Conservation (phyloP, 2,113 vertebrate genomes). For the Cacatua alba region DNA sequence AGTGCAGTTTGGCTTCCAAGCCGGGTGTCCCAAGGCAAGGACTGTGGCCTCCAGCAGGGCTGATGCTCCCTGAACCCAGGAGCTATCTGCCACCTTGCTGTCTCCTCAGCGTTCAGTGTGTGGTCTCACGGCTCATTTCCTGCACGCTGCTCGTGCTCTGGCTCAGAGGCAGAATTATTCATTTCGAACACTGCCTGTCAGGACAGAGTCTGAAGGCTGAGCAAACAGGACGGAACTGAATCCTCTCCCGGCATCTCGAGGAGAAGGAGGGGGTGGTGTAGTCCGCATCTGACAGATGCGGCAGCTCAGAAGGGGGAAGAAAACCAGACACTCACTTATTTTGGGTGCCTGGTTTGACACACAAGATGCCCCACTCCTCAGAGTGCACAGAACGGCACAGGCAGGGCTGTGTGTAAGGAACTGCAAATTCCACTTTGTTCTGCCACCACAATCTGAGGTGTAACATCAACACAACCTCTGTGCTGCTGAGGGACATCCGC, state of each 20-base stretch:
- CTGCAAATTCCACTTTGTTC: neutral
- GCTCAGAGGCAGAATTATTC: slow-evolving; percentile 41
- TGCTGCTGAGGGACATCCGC: neutral
- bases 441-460: neutral
- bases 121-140: slow-evolving; percentile 39
- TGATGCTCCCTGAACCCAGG: neutral
- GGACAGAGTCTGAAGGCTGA: slow-evolving; percentile 16
- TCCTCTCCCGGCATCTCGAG: neutral
- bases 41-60: neutral
- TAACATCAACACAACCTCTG: neutral
- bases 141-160: neutral
- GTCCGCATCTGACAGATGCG: neutral
- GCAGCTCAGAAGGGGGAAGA: neutral
- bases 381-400: neutral
- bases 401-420: neutral
- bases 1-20: neutral
- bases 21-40: neutral
- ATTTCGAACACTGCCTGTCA: slow-evolving; percentile 37
- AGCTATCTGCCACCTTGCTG: neutral
- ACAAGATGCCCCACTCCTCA: neutral
- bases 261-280: neutral
- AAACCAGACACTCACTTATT: neutral
- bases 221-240: neutral
- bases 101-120: neutral
- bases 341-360: neutral